Evolutionary conservation across 2,888 invertebrate genomes (phyloP).

Genomic region (Cephus pygmeus): DNA sequence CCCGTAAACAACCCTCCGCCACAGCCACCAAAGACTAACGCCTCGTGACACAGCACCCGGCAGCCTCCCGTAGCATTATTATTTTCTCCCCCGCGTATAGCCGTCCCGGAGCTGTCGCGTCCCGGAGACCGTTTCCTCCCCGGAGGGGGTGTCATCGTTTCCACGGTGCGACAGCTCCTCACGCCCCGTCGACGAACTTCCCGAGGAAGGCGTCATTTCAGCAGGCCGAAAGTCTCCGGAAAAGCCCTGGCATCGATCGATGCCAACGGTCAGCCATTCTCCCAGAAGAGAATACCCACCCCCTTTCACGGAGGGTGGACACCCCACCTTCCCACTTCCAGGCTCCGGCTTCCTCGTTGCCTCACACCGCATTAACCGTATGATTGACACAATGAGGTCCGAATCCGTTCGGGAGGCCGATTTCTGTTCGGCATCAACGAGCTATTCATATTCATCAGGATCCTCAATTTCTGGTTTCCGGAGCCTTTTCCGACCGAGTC

Average conservation of each 20-base stretch:
- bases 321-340: background rate
- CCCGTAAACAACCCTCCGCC: background rate
- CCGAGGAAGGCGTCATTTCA: background rate
- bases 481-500: background rate
- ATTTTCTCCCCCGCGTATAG: background rate
- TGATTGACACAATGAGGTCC: background rate
- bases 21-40: background rate
- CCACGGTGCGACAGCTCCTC: background rate
- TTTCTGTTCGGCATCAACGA: background rate
- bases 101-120: background rate
- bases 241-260: background rate
- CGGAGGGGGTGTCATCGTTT: background rate
- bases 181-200: background rate
- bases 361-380: background rate
- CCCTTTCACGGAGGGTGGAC: background rate
- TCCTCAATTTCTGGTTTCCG: background rate
- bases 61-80: background rate
- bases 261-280: background rate
- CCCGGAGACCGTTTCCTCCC: background rate
- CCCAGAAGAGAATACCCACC: background rate
- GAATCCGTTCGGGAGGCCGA: background rate
- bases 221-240: background rate
- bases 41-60: background rate
- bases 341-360: background rate
- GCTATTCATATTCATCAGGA: background rate